Percentiles rank a stretch among this genome's conserved stretches.
Evolutionary conservation across 2,113 vertebrate species (phyloP).

Genomic region (Scolopax mira): DNA sequence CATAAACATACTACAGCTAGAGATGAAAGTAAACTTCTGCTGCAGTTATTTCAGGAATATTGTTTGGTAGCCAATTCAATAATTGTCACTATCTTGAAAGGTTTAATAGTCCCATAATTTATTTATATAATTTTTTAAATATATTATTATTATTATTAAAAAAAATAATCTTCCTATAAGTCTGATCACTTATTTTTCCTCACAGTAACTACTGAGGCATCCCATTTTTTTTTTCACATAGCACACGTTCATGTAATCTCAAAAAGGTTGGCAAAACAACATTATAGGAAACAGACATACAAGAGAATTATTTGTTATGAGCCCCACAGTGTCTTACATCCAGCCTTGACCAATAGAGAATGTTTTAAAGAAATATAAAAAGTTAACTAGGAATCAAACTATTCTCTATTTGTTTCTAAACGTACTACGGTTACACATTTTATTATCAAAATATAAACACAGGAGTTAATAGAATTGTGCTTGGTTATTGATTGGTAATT

Average conservation of each 20-base stretch:
- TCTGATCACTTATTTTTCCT: not conserved
- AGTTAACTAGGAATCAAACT: not conserved
- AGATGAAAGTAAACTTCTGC: not conserved
- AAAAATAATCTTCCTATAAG: not conserved
- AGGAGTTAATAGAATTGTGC: not conserved
- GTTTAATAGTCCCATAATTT: not conserved
- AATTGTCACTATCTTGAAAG: not conserved
- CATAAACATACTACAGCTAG: not conserved
- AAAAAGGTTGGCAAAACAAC: not conserved
- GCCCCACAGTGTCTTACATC: not conserved
- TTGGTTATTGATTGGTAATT: not conserved
- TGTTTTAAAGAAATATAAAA: not conserved
- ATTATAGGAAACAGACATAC: not conserved
- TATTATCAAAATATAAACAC: not conserved
- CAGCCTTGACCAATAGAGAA: not conserved
- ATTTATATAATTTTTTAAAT: not conserved
- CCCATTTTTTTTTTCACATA: not conserved
- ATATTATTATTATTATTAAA: not conserved
- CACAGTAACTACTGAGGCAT: not conserved
- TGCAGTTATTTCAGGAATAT: not conserved
- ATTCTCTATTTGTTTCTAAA: not conserved
- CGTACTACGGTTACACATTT: fast-evolving
- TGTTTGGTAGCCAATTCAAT: not conserved
- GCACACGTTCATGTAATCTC: not conserved
- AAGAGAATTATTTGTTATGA: not conserved